Percentiles rank a stretch among this genome's conserved stretches.
phyloP scores from a whole-genome alignment of 2,888 invertebrate species.

The Thera obeliscata region DNA sequence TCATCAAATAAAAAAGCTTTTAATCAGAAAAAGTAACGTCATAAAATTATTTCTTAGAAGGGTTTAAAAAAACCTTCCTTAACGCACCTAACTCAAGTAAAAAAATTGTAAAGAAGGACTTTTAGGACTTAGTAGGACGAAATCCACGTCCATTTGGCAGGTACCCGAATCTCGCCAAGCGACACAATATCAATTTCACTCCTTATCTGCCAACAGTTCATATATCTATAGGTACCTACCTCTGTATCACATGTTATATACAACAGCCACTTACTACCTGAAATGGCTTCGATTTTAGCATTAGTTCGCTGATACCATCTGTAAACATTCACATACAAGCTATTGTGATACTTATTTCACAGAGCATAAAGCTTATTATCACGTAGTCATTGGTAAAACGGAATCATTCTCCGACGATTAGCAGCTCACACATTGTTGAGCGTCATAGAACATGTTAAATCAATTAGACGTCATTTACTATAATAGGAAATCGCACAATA shows the following conservation, averaged over 20 bases:
- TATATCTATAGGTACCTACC: constrained; percentile 24
- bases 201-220: constrained; percentile 35
- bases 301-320: constrained; percentile 40
- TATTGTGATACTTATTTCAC: constrained; percentile 35
- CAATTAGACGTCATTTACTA: constrained; percentile 28
- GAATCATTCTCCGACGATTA: constrained; percentile 36
- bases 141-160: neutral
- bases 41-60: too few relatives aligned
- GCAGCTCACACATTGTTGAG: constrained; percentile 23
- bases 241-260: constrained; percentile 40
- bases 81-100: neutral
- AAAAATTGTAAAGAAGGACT: neutral
- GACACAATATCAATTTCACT: constrained; percentile 11
- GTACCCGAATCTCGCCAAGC: neutral
- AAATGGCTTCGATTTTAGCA: constrained; percentile 44
- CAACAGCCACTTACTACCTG: constrained; percentile 36
- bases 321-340: constrained; percentile 41
- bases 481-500: constrained; percentile 21
- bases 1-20: too few relatives aligned
- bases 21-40: too few relatives aligned
- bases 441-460: constrained; percentile 39
- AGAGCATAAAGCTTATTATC: constrained; percentile 32
- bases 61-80: too few relatives aligned
- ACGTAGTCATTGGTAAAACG: constrained; percentile 21
- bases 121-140: neutral